Conservation (phyloP, 2,113 vertebrate genomes). For the Tor tambroides region DNA sequence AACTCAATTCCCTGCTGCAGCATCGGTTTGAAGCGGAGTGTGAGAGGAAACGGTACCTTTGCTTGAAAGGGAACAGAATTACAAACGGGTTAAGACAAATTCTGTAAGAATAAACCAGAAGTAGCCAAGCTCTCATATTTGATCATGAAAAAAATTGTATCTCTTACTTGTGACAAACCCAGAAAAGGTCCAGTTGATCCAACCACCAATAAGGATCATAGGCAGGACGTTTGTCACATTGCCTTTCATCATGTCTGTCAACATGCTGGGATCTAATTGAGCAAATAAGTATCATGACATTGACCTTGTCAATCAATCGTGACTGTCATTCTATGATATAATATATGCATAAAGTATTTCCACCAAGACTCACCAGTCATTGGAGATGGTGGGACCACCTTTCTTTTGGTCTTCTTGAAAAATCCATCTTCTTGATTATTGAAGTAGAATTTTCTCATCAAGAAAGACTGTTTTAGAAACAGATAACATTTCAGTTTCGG, state of each 20-base stretch:
- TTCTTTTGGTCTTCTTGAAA: conserved; percentile 99
- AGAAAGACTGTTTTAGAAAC: conserved; percentile 84
- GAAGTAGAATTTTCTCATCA: conserved; percentile 97
- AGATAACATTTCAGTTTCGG: neutral
- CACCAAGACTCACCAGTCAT: conserved; percentile 88
- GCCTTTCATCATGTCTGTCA: conserved; percentile 99
- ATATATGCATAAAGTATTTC: neutral
- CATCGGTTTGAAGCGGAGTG: conserved; percentile 97
- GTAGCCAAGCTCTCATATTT: neutral
- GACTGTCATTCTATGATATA: neutral
- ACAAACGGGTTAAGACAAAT: neutral
- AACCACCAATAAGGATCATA: conserved; percentile 98
- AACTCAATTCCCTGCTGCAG: conserved; percentile 97
- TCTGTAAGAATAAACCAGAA: neutral
- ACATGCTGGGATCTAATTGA: conserved; percentile 93
- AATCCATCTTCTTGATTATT: conserved; percentile 99
- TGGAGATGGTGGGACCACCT: conserved; percentile 96
- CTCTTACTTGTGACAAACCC: conserved; percentile 97
- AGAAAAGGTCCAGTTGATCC: conserved; percentile 99
- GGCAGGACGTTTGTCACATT: conserved; percentile 99
- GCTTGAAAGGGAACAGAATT: conserved; percentile 72
- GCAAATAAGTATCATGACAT: conserved; percentile 20
- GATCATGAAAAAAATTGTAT: neutral
- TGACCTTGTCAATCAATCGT: neutral
- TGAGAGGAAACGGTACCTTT: conserved; percentile 96